Conservation (phyloP, 1,140 invertebrate species). For the Drosophila grimshawi region DNA sequence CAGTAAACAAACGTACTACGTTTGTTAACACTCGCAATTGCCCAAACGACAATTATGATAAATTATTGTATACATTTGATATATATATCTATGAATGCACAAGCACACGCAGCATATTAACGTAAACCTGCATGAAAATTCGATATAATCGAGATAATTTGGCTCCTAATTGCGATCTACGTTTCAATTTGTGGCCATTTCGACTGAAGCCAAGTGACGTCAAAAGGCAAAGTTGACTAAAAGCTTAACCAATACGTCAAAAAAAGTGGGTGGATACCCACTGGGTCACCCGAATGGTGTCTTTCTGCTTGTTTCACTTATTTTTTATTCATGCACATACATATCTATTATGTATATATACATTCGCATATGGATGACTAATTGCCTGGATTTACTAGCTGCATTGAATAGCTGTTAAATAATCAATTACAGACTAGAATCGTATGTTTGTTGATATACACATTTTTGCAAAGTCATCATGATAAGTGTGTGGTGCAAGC, state of each 20-base stretch:
- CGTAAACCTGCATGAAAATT: not conserved
- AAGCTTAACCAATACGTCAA: not conserved
- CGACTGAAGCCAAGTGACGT: not conserved
- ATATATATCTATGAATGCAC: not conserved
- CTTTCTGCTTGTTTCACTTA: not conserved
- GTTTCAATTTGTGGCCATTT: not conserved
- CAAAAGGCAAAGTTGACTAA: not conserved
- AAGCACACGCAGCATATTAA: not conserved
- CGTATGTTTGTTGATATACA: conserved; percentile 8
- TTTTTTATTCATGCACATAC: not conserved
- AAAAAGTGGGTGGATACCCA: too few species aligned
- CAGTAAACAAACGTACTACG: too few species aligned
- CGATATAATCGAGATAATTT: not conserved
- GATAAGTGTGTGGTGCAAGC: conserved; percentile 1
- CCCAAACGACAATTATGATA: not conserved
- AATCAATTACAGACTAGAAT: not conserved
- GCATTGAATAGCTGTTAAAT: not conserved
- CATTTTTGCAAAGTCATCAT: conserved; percentile 8
- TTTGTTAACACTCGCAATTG: not conserved
- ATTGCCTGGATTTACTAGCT: not conserved
- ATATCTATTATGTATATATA: not conserved
- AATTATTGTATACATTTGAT: not conserved
- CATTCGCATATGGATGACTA: not conserved
- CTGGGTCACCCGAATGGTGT: not conserved
- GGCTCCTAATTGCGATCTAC: not conserved